A percentile compares a stretch with the other conserved stretches of the same genome.
Evolutionary conservation across 2,888 invertebrate species (phyloP).

Genomic region (Archips xylosteana): DNA sequence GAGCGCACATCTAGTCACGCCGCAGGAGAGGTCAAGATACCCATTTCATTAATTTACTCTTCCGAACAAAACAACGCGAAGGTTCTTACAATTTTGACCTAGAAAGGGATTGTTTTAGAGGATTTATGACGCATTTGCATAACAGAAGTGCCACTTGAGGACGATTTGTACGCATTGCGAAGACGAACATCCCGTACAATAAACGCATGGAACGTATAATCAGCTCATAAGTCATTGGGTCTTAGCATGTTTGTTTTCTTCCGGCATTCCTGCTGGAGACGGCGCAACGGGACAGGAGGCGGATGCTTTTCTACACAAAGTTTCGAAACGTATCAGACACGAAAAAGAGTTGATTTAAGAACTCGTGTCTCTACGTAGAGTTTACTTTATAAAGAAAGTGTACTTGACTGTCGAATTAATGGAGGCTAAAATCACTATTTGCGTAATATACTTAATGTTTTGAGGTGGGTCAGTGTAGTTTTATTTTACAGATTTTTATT

Average conservation of each 20-base stretch:
- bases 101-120: conserved; percentile 57
- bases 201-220: conserved; percentile 65
- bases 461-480: too few species aligned
- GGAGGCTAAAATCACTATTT: background rate
- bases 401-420: background rate
- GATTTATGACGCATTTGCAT: conserved; percentile 63
- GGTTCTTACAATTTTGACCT: conserved; percentile 57
- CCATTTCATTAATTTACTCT: conserved; percentile 51
- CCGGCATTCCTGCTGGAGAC: conserved; percentile 43
- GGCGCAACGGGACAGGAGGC: conserved; percentile 4
- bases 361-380: background rate
- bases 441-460: too few species aligned
- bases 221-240: conserved; percentile 63
- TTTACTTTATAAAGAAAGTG: background rate
- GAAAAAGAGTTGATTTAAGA: background rate
- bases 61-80: conserved; percentile 48
- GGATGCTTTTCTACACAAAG: conserved; percentile 7
- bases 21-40: conserved; percentile 50
- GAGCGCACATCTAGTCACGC: conserved; percentile 35
- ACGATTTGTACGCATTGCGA: conserved; percentile 69
- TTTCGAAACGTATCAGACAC: background rate
- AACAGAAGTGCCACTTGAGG: conserved; percentile 64
- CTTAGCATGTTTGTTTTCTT: conserved; percentile 56
- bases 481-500: too few species aligned
- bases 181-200: conserved; percentile 66